Base-by-base conservation (phyloP, 2,888 invertebrate genomes). In the Stenotaenia linearis region DNA sequence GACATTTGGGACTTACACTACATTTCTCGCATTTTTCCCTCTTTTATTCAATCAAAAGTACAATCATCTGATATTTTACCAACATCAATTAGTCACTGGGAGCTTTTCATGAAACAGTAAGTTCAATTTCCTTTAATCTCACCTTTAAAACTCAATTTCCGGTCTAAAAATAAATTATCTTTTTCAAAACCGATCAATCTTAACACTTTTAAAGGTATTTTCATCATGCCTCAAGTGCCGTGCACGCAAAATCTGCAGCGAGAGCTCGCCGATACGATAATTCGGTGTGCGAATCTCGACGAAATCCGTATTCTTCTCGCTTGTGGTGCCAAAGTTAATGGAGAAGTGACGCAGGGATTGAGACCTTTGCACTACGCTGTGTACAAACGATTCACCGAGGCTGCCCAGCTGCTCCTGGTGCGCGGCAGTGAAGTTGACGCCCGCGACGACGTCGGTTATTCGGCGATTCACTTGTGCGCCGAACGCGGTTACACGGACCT, bases 311-410 rank as follows among this genome's bases (percentile, higher is more conserved):
- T 95, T 81, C 88, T 96, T 3, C 87, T 96, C 79, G 93, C 94
- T 21, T 93, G 93, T 84, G 96, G 96, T 3, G 95, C 95, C 6
- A 93, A 86, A 88, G 90, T 91, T 25, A 92, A 92, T 84, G 93
- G 92, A 83, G 90, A 92, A 28, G 94, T 95, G 35, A 93, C 93
- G 80, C 93, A 94, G 86, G 96, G 96, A 1, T 89, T 97, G 75
- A 90, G 93, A 80, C 96, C 96, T 0, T 88, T 97, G 40, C 97
- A 97, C 87, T 97, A 97, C 87, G 96, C 96, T 0, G 93, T 95
- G 82, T 96, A 95, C 92, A 93, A 94, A 85, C 90, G 93, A 32
- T 88, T 89, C 83, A 83, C 85, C 1, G 94, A 94, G 83, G 95
- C 95, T 0, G 92, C 93, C 0, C 90, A 92, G 79, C 88, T 96